Percentiles rank a stretch among this genome's conserved stretches.
Conservation (phyloP, 1,140 invertebrate genomes). For the Eciton burchellii region DNA sequence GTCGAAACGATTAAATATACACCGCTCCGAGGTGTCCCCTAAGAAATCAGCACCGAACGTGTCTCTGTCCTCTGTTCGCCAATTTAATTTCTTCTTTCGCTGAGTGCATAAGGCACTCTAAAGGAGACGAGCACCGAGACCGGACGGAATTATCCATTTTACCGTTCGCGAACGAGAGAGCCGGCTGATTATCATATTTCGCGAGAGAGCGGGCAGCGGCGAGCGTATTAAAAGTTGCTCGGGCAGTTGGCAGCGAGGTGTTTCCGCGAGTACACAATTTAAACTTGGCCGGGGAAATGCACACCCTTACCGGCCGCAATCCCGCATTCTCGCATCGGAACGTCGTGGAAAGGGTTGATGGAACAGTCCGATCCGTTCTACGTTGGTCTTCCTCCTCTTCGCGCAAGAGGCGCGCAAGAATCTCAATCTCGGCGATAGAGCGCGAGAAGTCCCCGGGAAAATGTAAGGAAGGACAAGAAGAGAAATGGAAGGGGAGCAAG, state of each 20-base stretch:
- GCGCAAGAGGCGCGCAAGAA: slow-evolving; percentile 66
- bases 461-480: slow-evolving; percentile 33
- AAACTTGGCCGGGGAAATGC: slow-evolving; percentile 69
- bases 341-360: slow-evolving; percentile 59
- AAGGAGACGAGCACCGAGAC: slow-evolving; percentile 6
- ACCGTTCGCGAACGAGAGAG: neutral
- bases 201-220: slow-evolving; percentile 10
- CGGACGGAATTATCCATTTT: slow-evolving; percentile 4
- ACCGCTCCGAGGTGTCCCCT: too few relatives aligned
- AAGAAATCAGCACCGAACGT: neutral
- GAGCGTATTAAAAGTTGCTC: slow-evolving; percentile 74
- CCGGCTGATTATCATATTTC: slow-evolving; percentile 50
- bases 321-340: slow-evolving; percentile 41
- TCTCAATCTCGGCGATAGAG: slow-evolving; percentile 74
- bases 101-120: neutral
- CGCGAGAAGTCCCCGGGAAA: slow-evolving; percentile 58
- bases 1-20: too few relatives aligned
- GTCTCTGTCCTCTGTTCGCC: neutral
- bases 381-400: slow-evolving; percentile 51
- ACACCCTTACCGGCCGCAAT: slow-evolving; percentile 49
- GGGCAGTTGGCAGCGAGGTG: slow-evolving; percentile 75
- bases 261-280: slow-evolving; percentile 76
- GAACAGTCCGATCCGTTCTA: slow-evolving; percentile 56
- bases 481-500: slow-evolving; percentile 2
- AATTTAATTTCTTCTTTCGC: slow-evolving; percentile 18